Evolutionary conservation across 2,113 vertebrate species (phyloP), one percentile per base, ranked within the genome.

Genomic region (Micronycteris hirsuta): DNA sequence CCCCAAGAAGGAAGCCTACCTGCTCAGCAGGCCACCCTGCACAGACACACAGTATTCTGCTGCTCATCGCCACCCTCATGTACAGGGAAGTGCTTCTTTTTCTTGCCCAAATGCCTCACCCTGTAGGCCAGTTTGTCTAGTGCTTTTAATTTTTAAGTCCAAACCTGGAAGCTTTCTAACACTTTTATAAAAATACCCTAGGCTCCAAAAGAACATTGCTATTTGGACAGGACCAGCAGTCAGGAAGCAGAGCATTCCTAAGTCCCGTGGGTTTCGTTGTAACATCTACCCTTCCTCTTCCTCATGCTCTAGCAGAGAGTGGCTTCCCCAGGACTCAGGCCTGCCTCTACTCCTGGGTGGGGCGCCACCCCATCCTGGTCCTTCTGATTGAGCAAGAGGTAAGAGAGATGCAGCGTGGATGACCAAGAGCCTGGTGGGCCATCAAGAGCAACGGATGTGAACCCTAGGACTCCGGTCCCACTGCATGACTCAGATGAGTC

Each of bases 161-260:
- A 67, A 77, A 87, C 38, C 28, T 43, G 73, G 49, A 63, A 49
- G 36, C 14, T 85, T 93, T 61, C 45, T 56, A 43, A 81, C 45
- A 36, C 16, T 38, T 15, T 78, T 61, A 31, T 38, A n/a, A 78
- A 87, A 38, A 61, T 68, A 14, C 1, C 22, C 28, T n/a, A 5
- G 65, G 49, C 43, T 92, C 33, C n/a, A 22, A 71, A 85, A 76
- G 15, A 49, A 12, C 8, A 49, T 26, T 52, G 5, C 20, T 9
- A 56, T 14, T 9, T 19, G 20, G 31, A 49, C n/a, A 28, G 43
- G 36, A 45, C 47, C 36, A 28, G 43, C 56, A 41, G 16, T 65
- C 0, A 0, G 1, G 20, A 65, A 74, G 20, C 36, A 19, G 71
- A 85, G 43, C 61, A 54, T 22, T 43, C 19, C 36, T 47, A 26